Evolutionary conservation across 2,113 vertebrate genomes (phyloP).

Genomic region (Neofelis nebulosa): DNA sequence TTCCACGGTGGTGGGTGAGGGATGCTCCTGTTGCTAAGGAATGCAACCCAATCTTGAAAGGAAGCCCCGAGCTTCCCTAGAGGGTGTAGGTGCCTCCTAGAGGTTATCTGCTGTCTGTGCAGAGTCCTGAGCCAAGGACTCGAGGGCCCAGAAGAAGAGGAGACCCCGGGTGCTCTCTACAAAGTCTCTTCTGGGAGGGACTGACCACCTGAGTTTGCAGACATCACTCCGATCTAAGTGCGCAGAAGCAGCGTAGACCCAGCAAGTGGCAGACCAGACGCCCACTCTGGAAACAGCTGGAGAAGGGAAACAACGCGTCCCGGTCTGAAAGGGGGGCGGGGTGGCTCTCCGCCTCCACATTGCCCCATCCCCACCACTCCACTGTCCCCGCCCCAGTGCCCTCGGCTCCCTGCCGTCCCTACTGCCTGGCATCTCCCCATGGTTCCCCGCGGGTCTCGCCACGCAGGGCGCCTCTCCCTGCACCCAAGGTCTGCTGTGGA

Average conservation of each 20-base stretch:
- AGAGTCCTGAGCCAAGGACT: background rate
- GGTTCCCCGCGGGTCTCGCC: rapidly evolving
- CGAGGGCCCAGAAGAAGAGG: rapidly evolving
- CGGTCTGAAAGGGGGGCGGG: background rate
- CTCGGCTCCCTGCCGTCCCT: rapidly evolving
- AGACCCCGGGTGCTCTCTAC: rapidly evolving
- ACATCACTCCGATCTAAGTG: rapidly evolving
- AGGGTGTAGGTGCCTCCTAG: rapidly evolving
- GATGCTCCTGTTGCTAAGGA: background rate
- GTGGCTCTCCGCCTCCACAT: rapidly evolving
- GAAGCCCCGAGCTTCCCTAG: rapidly evolving
- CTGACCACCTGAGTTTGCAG: no score
- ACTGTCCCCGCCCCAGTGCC: rapidly evolving
- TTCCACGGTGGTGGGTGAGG: rapidly evolving
- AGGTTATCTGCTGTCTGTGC: rapidly evolving
- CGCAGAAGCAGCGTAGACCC: rapidly evolving
- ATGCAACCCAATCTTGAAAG: rapidly evolving
- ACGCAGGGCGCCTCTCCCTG: rapidly evolving
- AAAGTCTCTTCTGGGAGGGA: rapidly evolving
- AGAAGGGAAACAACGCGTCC: background rate
- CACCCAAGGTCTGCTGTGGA: background rate
- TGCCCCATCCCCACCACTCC: rapidly evolving
- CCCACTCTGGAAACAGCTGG: background rate
- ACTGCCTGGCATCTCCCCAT: rapidly evolving
- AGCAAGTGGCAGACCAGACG: background rate